These are phyloP conservation scores for Okamejei kenojei DNA, from an alignment of 2,797 vertebrate species.

Conservation along the genomic window DNA sequence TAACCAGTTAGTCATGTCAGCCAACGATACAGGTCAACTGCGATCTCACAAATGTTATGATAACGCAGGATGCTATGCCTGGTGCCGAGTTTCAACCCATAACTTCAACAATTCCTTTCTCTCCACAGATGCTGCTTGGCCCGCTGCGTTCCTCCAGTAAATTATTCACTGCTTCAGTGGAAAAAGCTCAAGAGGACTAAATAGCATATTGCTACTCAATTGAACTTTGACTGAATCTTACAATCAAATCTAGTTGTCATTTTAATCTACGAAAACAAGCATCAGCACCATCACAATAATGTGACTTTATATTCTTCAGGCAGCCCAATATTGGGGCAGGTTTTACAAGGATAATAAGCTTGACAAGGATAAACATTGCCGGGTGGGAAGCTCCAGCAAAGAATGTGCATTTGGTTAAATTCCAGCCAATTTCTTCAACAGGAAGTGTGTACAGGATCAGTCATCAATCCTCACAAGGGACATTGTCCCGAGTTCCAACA, in stretches of 20 bases:
- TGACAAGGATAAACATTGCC: neutral
- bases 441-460: neutral
- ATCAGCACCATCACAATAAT: constrained; percentile 4
- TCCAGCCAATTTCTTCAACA: neutral
- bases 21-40: neutral
- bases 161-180: neutral
- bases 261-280: neutral
- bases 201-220: neutral
- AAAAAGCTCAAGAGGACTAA: neutral
- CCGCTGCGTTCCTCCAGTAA: too few relatives aligned
- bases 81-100: too few relatives aligned
- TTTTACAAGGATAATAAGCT: neutral
- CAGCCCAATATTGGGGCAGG: neutral
- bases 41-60: neutral
- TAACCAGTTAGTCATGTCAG: neutral
- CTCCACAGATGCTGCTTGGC: too few relatives aligned
- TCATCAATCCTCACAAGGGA: neutral
- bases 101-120: too few relatives aligned
- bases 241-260: neutral
- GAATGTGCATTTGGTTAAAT: neutral
- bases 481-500: neutral
- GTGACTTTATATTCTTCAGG: neutral
- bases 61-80: too few relatives aligned
- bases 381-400: neutral
- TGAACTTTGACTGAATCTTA: neutral